Conservation (phyloP, 1,140 invertebrate genomes). For the Bombus waltoni region DNA sequence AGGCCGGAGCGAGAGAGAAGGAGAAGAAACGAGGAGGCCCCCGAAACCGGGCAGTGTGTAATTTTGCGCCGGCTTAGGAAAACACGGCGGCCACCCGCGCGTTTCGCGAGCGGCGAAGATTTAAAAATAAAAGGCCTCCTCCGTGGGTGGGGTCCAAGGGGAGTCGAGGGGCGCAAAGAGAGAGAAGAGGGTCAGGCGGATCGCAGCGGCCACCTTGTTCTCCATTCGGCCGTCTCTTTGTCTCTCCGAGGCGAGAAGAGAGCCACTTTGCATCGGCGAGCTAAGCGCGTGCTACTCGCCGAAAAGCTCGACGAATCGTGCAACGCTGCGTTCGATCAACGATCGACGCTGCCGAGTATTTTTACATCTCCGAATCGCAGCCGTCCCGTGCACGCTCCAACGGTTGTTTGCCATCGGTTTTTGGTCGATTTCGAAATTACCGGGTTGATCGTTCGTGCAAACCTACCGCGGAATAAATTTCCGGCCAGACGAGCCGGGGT, state of each 20-base stretch:
- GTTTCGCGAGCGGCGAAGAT: conserved; percentile 79
- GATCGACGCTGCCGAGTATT: conserved; percentile 15
- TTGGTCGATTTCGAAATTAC: conserved; percentile 13
- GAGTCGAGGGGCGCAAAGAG: conserved; percentile 40
- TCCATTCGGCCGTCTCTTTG: conserved; percentile 65
- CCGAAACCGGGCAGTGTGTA: conserved; percentile 81
- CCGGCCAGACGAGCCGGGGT: background rate
- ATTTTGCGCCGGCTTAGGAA: conserved; percentile 83
- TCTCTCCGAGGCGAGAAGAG: conserved; percentile 62
- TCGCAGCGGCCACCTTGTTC: conserved; percentile 68
- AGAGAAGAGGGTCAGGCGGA: conserved; percentile 54
- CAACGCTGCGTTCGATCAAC: background rate
- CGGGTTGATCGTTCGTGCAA: background rate
- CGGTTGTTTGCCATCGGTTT: conserved; percentile 12
- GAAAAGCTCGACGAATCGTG: conserved; percentile 6
- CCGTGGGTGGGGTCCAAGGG: background rate
- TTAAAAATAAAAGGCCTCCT: conserved; percentile 79
- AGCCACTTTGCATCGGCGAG: conserved; percentile 61
- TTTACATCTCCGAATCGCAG: conserved; percentile 15
- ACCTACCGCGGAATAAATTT: conserved; percentile 4
- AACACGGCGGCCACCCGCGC: conserved; percentile 83
- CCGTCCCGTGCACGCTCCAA: background rate
- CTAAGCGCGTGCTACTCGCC: conserved; percentile 14
- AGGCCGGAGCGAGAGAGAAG: conserved; percentile 2
- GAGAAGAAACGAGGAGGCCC: conserved; percentile 45